Conservation (phyloP, 2,797 vertebrate genomes). For the Sparus aurata region DNA sequence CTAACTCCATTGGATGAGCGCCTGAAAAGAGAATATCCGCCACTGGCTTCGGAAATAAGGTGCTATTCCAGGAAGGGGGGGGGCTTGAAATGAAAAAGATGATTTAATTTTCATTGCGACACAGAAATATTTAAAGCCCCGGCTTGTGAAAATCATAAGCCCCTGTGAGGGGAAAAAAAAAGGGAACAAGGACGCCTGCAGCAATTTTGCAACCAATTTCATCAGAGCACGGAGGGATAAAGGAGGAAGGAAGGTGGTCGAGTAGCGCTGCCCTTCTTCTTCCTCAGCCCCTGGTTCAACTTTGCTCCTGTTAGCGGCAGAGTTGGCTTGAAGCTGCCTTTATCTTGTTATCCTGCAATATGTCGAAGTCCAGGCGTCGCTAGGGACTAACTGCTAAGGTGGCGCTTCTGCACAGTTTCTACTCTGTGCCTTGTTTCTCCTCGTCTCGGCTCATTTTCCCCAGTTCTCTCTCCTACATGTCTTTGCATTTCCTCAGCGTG, state of each 20-base stretch:
- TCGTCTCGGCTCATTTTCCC: background rate
- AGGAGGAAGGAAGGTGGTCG: slow-evolving; percentile 41
- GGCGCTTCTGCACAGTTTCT: slow-evolving; percentile 4
- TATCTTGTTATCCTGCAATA: slow-evolving; percentile 36
- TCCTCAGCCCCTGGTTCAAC: slow-evolving; percentile 40
- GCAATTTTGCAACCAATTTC: slow-evolving; percentile 73
- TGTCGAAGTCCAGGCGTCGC: slow-evolving; percentile 2
- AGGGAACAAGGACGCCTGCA: slow-evolving; percentile 42
- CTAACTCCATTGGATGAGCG: slow-evolving; percentile 37
- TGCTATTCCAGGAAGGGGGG: slow-evolving; percentile 48
- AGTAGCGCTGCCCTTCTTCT: slow-evolving; percentile 23
- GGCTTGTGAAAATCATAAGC: slow-evolving; percentile 56
- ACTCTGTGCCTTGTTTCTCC: slow-evolving; percentile 14
- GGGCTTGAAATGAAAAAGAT: slow-evolving; percentile 50
- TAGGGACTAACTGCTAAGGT: slow-evolving; percentile 1
- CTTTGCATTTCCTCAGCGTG: background rate
- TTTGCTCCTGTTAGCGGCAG: slow-evolving; percentile 32
- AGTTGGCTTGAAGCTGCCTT: slow-evolving; percentile 37
- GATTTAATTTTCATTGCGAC: slow-evolving; percentile 71
- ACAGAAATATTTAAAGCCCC: slow-evolving; percentile 69
- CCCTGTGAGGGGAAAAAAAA: background rate
- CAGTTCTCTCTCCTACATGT: background rate
- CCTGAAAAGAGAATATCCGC: slow-evolving; percentile 50
- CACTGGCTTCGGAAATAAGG: slow-evolving; percentile 54
- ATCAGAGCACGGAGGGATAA: slow-evolving; percentile 57